Percentiles rank a stretch among this genome's conserved stretches.
Evolutionary conservation across 2,888 invertebrate genomes (phyloP).

Genomic region (Prenolepis imparis): DNA sequence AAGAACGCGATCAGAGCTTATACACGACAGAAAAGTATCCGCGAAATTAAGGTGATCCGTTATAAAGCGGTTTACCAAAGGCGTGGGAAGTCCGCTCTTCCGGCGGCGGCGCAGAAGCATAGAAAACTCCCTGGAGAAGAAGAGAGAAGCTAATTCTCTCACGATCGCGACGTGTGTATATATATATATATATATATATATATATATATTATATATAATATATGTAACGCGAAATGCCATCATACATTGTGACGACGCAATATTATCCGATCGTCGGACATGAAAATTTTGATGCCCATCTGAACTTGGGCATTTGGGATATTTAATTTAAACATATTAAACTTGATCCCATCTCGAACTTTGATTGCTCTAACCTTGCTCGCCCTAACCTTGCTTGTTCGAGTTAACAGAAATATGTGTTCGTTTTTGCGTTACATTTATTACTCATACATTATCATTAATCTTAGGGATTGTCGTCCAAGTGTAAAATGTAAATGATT

Average conservation of each 20-base stretch:
- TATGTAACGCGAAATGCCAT: slow-evolving; percentile 66
- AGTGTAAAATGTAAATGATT: slow-evolving; percentile 30
- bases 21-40: slow-evolving; percentile 44
- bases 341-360: too few species aligned
- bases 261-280: neutral
- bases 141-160: slow-evolving; percentile 82
- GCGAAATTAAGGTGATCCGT: slow-evolving; percentile 80
- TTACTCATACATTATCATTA: slow-evolving; percentile 26
- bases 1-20: slow-evolving; percentile 52
- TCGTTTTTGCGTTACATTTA: slow-evolving; percentile 30
- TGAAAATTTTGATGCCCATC: neutral
- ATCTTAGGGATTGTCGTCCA: neutral
- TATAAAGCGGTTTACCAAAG: slow-evolving; percentile 82
- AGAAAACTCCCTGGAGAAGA: neutral
- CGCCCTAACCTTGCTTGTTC: too few species aligned
- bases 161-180: slow-evolving; percentile 78
- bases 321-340: too few species aligned
- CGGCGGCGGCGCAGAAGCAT: slow-evolving; percentile 71
- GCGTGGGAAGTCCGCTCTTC: slow-evolving; percentile 84
- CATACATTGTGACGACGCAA: slow-evolving; percentile 49
- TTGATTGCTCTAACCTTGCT: too few species aligned
- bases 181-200: too few species aligned
- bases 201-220: too few species aligned
- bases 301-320: too few species aligned
- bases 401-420: neutral